These are phyloP conservation scores for Ptychoptera contaminata DNA, from an alignment of 2,888 invertebrate genomes.

Conservation along the genomic window DNA sequence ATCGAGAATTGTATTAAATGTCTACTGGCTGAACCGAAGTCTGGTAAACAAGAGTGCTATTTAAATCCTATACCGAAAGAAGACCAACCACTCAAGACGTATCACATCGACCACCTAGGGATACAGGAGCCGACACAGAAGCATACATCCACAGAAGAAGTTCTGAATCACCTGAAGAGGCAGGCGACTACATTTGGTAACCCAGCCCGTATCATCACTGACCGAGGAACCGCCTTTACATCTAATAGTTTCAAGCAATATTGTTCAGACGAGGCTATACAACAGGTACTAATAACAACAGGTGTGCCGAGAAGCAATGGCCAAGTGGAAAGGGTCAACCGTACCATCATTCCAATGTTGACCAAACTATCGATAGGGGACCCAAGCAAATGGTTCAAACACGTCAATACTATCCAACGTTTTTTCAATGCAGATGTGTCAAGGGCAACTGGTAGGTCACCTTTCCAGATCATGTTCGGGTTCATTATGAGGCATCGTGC, in stretches of 20 bases:
- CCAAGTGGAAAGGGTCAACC: conserved; percentile 17
- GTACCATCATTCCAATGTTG: conserved; percentile 17
- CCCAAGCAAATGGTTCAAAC: conserved; percentile 17
- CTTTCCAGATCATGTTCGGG: conserved; percentile 7
- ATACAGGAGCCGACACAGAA: conserved; percentile 17
- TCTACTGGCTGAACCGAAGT: conserved; percentile 8
- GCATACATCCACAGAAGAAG: conserved; percentile 11
- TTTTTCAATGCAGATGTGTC: conserved; percentile 12
- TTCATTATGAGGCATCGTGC: neutral
- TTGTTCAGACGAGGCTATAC: conserved; percentile 18
- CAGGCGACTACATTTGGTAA: too few species aligned
- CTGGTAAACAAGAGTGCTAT: too few species aligned
- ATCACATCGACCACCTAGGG: conserved; percentile 21
- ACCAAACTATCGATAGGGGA: conserved; percentile 19
- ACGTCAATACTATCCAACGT: conserved; percentile 13
- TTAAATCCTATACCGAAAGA: too few species aligned
- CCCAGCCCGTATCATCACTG: too few species aligned
- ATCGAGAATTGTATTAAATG: conserved; percentile 6
- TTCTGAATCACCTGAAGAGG: too few species aligned
- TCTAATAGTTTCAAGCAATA: conserved; percentile 19
- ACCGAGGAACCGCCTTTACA: conserved; percentile 21
- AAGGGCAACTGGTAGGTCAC: conserved; percentile 2
- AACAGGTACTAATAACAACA: conserved; percentile 14
- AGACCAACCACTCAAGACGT: conserved; percentile 15
- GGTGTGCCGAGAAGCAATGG: conserved; percentile 22